Base-by-base conservation (phyloP, 2,797 vertebrate genomes). In the Semaprochilodus insignis region DNA sequence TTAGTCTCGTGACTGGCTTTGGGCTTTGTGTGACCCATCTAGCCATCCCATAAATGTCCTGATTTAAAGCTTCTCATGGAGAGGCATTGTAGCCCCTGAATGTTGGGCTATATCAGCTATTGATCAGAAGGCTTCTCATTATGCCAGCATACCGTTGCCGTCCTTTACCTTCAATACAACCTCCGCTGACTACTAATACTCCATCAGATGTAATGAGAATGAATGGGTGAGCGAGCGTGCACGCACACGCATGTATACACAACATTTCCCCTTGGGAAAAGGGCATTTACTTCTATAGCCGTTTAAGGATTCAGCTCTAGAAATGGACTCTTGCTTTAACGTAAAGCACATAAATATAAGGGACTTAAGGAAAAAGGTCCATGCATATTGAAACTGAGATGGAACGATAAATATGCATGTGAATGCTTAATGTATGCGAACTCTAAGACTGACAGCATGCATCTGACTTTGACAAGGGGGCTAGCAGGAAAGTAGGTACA, bases 81-180 rank as follows among this genome's bases (percentile, higher is more conserved):
- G 40, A 44, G 2, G 27, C 66, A n/a, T 75, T 17, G 62, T 15
- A 57, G 52, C 4, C 15, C 10, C 52, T 10, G 60, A 23, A 55
- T 10, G 31, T 76, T 80, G 52, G 34, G 69, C 65, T 84, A n/a
- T 76, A 80, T 85, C 80, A 55, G 7, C 87, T 90, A 91, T 89
- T 83, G 88, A 92, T 91, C 86, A 83, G 75, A 74, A 44, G 77
- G 86, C 80, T 70, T 87, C 85, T 82, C 77, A 27, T 83, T 78
- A 81, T 75, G 74, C 82, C 59, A 55, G 83, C 77, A 83, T 65
- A 83, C 65, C 81, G 71, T 86, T 84, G 83, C 86, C 60, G 82
- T 85, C 83, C 40, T 19, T 83, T 78, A 80, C 55, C 34, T 69
- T 77, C 82, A 77, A 74, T 84, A 73, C 54, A 79, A 70, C 27